phyloP scores from a whole-genome alignment of 1,140 invertebrate genomes.

The Zaprionus africanus region DNA sequence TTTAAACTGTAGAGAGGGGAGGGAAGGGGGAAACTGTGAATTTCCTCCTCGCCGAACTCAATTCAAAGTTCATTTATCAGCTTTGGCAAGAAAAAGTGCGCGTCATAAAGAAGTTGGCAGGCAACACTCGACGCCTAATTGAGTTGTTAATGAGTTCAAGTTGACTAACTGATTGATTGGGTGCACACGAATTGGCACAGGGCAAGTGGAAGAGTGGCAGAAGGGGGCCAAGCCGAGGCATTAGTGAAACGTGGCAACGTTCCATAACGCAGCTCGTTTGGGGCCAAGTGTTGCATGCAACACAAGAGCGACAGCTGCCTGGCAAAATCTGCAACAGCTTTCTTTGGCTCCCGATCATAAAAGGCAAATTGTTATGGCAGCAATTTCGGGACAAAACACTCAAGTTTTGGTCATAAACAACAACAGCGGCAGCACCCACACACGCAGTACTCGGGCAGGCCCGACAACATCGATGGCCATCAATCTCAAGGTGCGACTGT shows the following conservation, averaged over 20 bases:
- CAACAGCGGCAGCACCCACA: constrained; percentile 14
- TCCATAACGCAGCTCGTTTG: constrained; percentile 46
- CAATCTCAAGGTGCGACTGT: constrained; percentile 34
- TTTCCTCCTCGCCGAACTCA: neutral
- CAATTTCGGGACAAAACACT: constrained; percentile 37
- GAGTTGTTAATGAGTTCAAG: constrained; percentile 31
- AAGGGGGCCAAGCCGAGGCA: neutral
- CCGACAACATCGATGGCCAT: constrained; percentile 26
- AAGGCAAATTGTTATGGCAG: constrained; percentile 59
- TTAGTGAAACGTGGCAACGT: constrained; percentile 5
- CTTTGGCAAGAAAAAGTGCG: neutral
- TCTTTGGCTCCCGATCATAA: constrained; percentile 40
- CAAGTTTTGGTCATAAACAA: constrained; percentile 49
- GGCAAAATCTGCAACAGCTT: constrained; percentile 53
- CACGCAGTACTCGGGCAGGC: too few relatives aligned
- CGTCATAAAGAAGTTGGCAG: constrained; percentile 4
- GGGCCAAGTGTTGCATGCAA: constrained; percentile 29
- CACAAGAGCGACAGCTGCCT: constrained; percentile 13
- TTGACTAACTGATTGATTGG: constrained; percentile 51
- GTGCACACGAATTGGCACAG: neutral
- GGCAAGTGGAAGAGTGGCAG: neutral
- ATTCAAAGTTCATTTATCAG: constrained; percentile 2
- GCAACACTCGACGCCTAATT: constrained; percentile 19
- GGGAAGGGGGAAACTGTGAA: neutral
- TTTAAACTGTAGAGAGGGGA: neutral